phyloP scores from a whole-genome alignment of 2,888 invertebrate species.

The Ormyrus pomaceus region DNA sequence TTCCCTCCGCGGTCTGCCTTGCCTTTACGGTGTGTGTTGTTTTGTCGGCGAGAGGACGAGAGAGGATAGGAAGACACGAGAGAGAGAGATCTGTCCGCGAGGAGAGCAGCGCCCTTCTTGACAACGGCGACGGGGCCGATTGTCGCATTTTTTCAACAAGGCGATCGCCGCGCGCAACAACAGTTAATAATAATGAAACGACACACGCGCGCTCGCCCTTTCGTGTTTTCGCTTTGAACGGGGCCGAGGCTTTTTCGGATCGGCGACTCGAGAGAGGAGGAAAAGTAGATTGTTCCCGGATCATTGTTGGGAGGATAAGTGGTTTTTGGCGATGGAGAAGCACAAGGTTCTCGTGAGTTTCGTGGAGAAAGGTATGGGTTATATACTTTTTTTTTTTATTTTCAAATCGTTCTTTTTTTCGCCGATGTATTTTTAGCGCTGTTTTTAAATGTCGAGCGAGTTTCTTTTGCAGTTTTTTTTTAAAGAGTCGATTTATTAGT shows the following conservation, averaged over 20 bases:
- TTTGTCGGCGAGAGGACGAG: neutral
- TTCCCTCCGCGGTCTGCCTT: neutral
- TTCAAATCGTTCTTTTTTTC: too few relatives aligned
- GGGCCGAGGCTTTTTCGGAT: neutral
- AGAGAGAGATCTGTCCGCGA: too few relatives aligned
- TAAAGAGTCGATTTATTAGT: too few relatives aligned
- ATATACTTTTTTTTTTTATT: too few relatives aligned
- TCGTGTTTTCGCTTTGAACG: neutral
- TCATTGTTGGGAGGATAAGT: constrained; percentile 9
- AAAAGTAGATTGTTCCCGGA: neutral
- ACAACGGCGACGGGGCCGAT: constrained; percentile 46
- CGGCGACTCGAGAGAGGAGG: too few relatives aligned
- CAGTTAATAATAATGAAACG: constrained; percentile 36
- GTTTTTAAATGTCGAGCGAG: too few relatives aligned
- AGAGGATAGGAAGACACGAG: neutral
- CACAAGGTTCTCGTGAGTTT: constrained; percentile 60
- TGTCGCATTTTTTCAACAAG: constrained; percentile 60
- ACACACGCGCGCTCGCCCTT: neutral
- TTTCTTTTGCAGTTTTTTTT: too few relatives aligned
- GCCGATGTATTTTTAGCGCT: too few relatives aligned
- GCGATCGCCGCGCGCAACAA: constrained; percentile 47
- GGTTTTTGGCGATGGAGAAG: constrained; percentile 58
- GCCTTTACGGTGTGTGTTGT: neutral
- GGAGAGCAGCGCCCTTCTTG: constrained; percentile 23
- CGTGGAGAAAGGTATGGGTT: constrained; percentile 61